These are phyloP conservation scores for Drosophila recens DNA, from an alignment of 2,888 invertebrate species.

Conservation along the genomic window DNA sequence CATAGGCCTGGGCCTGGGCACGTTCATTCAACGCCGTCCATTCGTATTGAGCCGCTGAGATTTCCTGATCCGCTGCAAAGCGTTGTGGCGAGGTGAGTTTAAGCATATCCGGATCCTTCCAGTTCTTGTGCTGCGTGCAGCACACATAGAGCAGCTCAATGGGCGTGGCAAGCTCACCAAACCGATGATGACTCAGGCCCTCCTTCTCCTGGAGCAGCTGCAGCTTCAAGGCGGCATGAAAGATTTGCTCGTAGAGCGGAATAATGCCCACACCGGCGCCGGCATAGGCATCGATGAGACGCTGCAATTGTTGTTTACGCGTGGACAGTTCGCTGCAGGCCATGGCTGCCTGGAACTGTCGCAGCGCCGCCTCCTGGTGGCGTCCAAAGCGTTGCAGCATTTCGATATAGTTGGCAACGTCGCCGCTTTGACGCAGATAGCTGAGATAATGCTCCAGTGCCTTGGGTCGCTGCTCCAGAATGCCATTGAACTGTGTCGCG, in stretches of 20 bases:
- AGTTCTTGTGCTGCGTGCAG: conserved; percentile 81
- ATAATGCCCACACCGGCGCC: conserved; percentile 66
- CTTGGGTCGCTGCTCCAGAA: conserved; percentile 89
- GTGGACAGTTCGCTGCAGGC: conserved; percentile 79
- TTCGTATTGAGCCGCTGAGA: conserved; percentile 88
- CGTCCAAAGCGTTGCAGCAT: conserved; percentile 90
- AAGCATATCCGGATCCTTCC: conserved; percentile 81
- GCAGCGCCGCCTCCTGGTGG: conserved; percentile 88
- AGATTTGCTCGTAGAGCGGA: conserved; percentile 80
- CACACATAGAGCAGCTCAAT: conserved; percentile 82
- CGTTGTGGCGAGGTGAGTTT: conserved; percentile 80
- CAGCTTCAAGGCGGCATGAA: conserved; percentile 77
- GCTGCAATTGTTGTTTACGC: conserved; percentile 75
- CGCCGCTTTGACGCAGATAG: conserved; percentile 89
- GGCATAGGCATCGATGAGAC: conserved; percentile 70
- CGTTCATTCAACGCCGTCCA: conserved; percentile 89
- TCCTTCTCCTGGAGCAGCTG: conserved; percentile 76
- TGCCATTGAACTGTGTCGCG: conserved; percentile 89
- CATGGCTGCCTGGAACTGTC: conserved; percentile 84
- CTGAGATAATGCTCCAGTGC: conserved; percentile 91
- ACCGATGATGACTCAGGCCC: conserved; percentile 56
- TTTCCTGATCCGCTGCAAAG: conserved; percentile 84
- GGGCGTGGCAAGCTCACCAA: conserved; percentile 74
- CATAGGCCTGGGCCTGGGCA: conserved; percentile 83
- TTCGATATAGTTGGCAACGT: conserved; percentile 85